Evolutionary conservation across 1,140 invertebrate species (phyloP), one percentile per base, ranked within the genome.

Genomic region (Lepidurus arcticus): DNA sequence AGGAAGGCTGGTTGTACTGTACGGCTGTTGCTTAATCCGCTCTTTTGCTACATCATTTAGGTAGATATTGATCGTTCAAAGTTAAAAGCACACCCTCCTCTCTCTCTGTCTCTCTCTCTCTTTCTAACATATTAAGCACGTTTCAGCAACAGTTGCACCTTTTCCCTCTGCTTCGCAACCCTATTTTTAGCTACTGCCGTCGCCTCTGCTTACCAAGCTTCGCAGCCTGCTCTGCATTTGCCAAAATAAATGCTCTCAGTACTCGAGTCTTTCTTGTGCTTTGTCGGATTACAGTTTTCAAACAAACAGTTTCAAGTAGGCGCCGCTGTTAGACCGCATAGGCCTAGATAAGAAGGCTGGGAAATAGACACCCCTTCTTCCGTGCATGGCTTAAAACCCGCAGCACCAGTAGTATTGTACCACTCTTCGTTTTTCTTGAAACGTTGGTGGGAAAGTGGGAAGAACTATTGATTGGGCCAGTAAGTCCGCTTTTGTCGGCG

Each of bases 71-170:
- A 65, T 65, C 53, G 53, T 65, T 21, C 9, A 65, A 65, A 65
- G 53, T 65, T 65, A 65, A 21, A 65, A 65, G 53, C 2, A 34
- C 34, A 34, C 34, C 34, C 16, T 21, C 16, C 24, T 24, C 24
- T 65, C 16, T 16, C 3, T 16, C 53, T 65, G 0, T 24, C 24
- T 65, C 16, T 16, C 3, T 16, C 53, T 65, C 13, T 9, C 21
- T 3, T 7, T 65, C 7, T n/a, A 65, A n/a, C 7, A n/a, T 65
- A 65, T 16, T 13, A 65, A 13, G 53, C 53, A 65, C 53, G 53
- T 65, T 65, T 65, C 53, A 65, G 53, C 53, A 65, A 65, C 53
- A 65, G 53, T 65, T 65, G 53, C 53, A 65, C 53, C 53, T 65
- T 65, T 65, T 65, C 53, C n/a, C 45, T 21, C 53, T 65, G 16